These are phyloP conservation scores for Platichthys flesus DNA, from an alignment of 2,113 vertebrate genomes.

Conservation along the genomic window DNA sequence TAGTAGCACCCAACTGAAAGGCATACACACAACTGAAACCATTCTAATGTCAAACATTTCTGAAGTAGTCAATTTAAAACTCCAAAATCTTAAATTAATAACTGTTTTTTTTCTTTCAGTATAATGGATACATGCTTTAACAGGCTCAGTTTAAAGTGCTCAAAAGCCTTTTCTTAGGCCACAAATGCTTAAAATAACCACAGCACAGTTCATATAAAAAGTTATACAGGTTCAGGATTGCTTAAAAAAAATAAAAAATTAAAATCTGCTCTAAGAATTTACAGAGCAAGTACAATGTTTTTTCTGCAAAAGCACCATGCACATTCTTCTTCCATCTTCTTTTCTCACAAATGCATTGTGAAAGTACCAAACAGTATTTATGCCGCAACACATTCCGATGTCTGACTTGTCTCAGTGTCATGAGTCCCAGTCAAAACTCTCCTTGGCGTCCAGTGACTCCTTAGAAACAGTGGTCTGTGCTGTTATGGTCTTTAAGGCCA, in stretches of 20 bases:
- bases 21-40: not conserved
- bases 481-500: slow-evolving; percentile 5
- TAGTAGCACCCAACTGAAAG: not conserved
- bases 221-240: slow-evolving; percentile 57
- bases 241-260: not conserved
- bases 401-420: not conserved
- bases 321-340: not conserved
- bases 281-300: not conserved
- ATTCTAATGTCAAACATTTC: slow-evolving; percentile 1
- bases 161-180: slow-evolving; percentile 3
- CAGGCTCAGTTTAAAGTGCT: slow-evolving; percentile 38
- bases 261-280: not conserved
- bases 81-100: not conserved
- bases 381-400: not conserved
- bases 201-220: slow-evolving; percentile 14
- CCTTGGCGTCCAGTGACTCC: slow-evolving; percentile 30
- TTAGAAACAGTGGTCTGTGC: slow-evolving; percentile 27
- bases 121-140: not conserved
- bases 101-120: slow-evolving; percentile 42
- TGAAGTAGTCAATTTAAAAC: slow-evolving; percentile 6
- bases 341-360: not conserved
- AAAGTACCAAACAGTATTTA: too few relatives aligned
- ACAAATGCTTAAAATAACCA: slow-evolving; percentile 19
- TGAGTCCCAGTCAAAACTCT: slow-evolving; percentile 26
- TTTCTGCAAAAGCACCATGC: not conserved